These are phyloP conservation scores for Hypocryptadius cinnamomeus DNA, from an alignment of 2,113 vertebrate species.

Conservation along the genomic window DNA sequence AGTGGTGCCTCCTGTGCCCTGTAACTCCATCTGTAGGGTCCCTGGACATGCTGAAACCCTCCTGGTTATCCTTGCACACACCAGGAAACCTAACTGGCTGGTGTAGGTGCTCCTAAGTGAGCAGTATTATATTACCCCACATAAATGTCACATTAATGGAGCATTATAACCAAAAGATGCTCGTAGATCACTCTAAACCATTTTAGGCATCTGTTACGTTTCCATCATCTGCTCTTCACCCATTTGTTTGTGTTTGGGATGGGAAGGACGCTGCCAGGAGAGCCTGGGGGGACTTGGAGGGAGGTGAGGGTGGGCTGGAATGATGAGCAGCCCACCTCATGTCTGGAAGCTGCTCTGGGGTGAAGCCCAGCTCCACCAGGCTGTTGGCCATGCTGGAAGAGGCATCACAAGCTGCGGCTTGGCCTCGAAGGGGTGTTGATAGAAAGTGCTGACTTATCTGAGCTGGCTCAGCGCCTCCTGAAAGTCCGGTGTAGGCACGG, in stretches of 20 bases:
- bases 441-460: slow-evolving; percentile 13
- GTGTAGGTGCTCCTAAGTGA: not conserved
- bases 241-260: slow-evolving; percentile 34
- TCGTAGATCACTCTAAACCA: slow-evolving; percentile 21
- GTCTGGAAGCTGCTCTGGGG: rapidly evolving
- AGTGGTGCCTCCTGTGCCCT: not conserved
- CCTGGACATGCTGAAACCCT: not conserved
- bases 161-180: slow-evolving; percentile 47
- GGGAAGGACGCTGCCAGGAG: not conserved
- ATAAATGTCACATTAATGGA: slow-evolving; percentile 54
- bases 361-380: not conserved
- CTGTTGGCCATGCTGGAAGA: not conserved
- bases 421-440: not conserved
- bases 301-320: not conserved
- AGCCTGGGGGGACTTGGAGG: not conserved
- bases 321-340: not conserved
- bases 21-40: not conserved
- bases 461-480: not conserved
- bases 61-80: not conserved
- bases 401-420: rapidly evolving
- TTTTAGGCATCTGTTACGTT: slow-evolving; percentile 29
- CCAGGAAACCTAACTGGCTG: not conserved
- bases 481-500: not conserved
- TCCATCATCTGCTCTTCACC: not conserved
- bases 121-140: not conserved